Evolutionary conservation across 2,888 invertebrate species (phyloP).

Genomic region (Ophion ellenae): DNA sequence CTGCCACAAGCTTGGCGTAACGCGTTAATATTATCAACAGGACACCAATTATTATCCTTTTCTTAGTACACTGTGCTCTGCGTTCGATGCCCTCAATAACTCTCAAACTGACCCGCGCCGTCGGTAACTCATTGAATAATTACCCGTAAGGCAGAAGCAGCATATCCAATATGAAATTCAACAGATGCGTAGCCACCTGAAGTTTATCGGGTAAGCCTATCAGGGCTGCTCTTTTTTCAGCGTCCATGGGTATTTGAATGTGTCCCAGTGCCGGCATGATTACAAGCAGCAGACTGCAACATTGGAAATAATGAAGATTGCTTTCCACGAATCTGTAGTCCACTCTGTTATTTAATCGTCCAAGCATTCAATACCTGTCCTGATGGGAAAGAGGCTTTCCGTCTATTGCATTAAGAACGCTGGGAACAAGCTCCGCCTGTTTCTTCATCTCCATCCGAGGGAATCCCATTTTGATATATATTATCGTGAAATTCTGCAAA

Average conservation of each 20-base stretch:
- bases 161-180: constrained; percentile 92
- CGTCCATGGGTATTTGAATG: constrained; percentile 88
- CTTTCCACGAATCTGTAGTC: neutral
- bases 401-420: constrained; percentile 90
- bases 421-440: constrained; percentile 90
- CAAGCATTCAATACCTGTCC: constrained; percentile 87
- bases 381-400: constrained; percentile 93
- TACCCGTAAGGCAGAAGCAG: constrained; percentile 94
- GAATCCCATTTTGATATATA: constrained; percentile 96
- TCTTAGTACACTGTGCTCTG: neutral
- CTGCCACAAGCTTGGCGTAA: no score
- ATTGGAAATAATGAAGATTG: neutral
- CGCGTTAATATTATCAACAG: neutral
- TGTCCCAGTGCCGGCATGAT: constrained; percentile 92
- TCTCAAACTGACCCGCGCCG: neutral
- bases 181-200: constrained; percentile 87
- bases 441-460: constrained; percentile 91
- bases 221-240: constrained; percentile 86
- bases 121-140: constrained; percentile 68
- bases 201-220: constrained; percentile 91
- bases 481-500: constrained; percentile 95
- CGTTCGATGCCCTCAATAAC: neutral
- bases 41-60: neutral
- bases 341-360: neutral
- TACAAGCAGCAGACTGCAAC: constrained; percentile 90